A percentile compares a stretch with the other conserved stretches of the same genome.
phyloP scores from a whole-genome alignment of 2,797 vertebrate genomes.

The Cyclura pinguis region DNA sequence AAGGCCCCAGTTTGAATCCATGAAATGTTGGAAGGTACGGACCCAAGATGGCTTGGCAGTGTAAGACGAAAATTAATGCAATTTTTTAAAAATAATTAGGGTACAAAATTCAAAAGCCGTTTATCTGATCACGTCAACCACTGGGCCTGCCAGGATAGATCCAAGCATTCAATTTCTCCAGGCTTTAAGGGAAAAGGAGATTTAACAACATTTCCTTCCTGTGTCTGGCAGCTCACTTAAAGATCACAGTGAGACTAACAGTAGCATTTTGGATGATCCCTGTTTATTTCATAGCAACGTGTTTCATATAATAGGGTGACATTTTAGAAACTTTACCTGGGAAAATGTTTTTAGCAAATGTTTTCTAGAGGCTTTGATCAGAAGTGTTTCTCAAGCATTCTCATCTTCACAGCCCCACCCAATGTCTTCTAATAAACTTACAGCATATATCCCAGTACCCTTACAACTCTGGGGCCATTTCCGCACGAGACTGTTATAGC shows the following conservation, averaged over 20 bases:
- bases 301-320: neutral
- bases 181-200: neutral
- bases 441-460: neutral
- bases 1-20: too few relatives aligned
- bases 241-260: neutral
- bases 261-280: neutral
- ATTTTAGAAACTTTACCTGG: neutral
- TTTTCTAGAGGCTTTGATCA: neutral
- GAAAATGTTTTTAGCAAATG: neutral
- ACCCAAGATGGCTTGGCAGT: too few relatives aligned
- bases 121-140: neutral
- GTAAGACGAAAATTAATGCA: too few relatives aligned
- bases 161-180: neutral
- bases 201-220: neutral
- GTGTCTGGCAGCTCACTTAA: neutral
- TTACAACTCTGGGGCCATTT: neutral
- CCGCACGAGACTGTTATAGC: too few relatives aligned
- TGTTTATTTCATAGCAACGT: neutral
- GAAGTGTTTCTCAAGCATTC: neutral
- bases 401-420: neutral
- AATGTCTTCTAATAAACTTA: neutral
- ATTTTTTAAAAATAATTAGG: too few relatives aligned
- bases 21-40: too few relatives aligned
- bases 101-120: neutral
- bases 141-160: too few relatives aligned